Base-by-base conservation (phyloP, 2,113 vertebrate genomes). In the Neogobius melanostomus region DNA sequence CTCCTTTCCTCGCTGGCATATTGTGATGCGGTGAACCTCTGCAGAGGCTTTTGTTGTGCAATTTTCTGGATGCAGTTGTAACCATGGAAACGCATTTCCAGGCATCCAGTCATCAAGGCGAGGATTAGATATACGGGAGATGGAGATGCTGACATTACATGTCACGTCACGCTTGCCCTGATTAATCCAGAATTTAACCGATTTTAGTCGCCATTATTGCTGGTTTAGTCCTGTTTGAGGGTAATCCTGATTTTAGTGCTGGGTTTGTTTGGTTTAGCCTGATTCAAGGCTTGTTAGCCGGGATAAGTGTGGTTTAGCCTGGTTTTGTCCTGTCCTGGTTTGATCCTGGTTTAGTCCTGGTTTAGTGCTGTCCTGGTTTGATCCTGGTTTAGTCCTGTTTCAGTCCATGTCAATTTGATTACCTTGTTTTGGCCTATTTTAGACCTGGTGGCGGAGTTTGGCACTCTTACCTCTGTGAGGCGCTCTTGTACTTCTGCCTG, bases 401-500 rank as follows among this genome's bases (percentile, higher is more conserved):
- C 5, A 10, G 46, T 47, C 10, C 10, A 47, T 28, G 28, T 28
- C 28, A 47, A 8, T 10, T 10, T 47, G 46, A 1, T 47, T 47
- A 47, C 7, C 10, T 10, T 3, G 9, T 6, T 6, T 56, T 6
- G 56, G 11, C 56, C 11, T 59, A 21, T 21, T 42, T 11, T 1
- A 57, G 54, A 12, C 54, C 53, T 9, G 6, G 53, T 28, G 17
- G 5, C 11, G 21, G 11, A 28, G 36, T 60, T n/a, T 42, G 0
- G 36, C 21, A 44, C 12, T 81, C 91, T 91, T 89, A 94, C 93
- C 92, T 92, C 79, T 91, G 89, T 9, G 91, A 94, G 52, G 93
- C 90, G 81, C 77, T 90, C 88, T 93, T 94, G 49, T 93, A 94
- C 83, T 93, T 94, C 89, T 93, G 93, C 93, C 93, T 94, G 92